A percentile compares a stretch with the other conserved stretches of the same genome.
phyloP scores from a whole-genome alignment of 2,888 invertebrate species.

The Tuberolachnus salignus region DNA sequence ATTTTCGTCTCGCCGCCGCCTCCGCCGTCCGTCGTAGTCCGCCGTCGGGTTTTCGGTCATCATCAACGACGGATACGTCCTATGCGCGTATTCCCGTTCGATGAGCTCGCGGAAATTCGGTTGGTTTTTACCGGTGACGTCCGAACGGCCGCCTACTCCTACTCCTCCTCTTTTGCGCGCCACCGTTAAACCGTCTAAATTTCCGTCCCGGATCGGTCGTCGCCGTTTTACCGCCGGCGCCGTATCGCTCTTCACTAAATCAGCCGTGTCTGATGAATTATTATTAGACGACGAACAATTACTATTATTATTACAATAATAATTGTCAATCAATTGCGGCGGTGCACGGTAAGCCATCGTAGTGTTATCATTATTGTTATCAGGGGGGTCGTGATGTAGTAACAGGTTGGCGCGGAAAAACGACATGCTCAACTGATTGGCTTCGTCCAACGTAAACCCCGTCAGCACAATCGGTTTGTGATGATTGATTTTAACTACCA shows the following conservation, averaged over 20 bases:
- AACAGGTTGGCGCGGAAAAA: constrained; percentile 15
- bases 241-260: not conserved
- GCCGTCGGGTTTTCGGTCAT: not conserved
- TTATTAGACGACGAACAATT: not conserved
- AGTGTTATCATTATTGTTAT: not conserved
- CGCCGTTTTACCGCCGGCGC: too few species aligned
- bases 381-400: constrained; percentile 5
- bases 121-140: not conserved
- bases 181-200: too few species aligned
- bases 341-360: not conserved
- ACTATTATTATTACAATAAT: not conserved
- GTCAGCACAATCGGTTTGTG: constrained; percentile 40
- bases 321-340: not conserved
- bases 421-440: constrained; percentile 31
- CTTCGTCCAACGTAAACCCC: constrained; percentile 24
- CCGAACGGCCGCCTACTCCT: not conserved
- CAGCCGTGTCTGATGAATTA: not conserved
- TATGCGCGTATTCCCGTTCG: constrained; percentile 19
- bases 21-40: too few species aligned
- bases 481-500: constrained; percentile 40
- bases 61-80: not conserved
- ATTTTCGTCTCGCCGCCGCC: not conserved
- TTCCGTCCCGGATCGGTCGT: not conserved
- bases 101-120: constrained; percentile 45
- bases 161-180: too few species aligned